Conservation (phyloP, 1,140 invertebrate species). For the Drosophila triauraria region DNA sequence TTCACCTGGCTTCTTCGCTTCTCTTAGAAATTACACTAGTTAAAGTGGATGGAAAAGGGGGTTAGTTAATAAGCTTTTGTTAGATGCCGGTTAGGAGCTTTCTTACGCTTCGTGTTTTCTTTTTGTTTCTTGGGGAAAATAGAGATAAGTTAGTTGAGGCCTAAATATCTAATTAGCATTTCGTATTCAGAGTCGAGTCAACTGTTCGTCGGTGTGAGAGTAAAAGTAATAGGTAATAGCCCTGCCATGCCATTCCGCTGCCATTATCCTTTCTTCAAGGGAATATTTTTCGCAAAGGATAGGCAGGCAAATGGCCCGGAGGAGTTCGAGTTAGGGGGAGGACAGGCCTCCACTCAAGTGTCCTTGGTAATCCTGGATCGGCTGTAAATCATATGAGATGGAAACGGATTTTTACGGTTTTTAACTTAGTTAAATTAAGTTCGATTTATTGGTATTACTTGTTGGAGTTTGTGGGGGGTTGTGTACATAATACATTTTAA, state of each 20-base stretch:
- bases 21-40: constrained; percentile 52
- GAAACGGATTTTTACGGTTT: constrained; percentile 41
- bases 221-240: constrained; percentile 16
- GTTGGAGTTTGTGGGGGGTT: constrained; percentile 53
- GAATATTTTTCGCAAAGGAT: not conserved
- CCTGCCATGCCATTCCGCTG: constrained; percentile 23
- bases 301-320: not conserved
- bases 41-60: constrained; percentile 51
- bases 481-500: constrained; percentile 75
- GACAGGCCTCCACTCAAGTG: constrained; percentile 3
- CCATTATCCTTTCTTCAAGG: constrained; percentile 4
- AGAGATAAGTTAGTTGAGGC: constrained; percentile 58
- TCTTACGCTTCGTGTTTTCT: constrained; percentile 27
- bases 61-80: constrained; percentile 60
- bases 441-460: constrained; percentile 67
- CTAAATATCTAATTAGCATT: constrained; percentile 28
- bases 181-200: constrained; percentile 21
- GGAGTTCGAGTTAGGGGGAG: not conserved
- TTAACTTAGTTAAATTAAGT: constrained; percentile 66
- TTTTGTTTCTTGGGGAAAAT: constrained; percentile 60
- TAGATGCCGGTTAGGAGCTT: constrained; percentile 22
- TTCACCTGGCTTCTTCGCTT: constrained; percentile 17
- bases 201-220: constrained; percentile 15
- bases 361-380: constrained; percentile 11
- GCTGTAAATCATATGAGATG: constrained; percentile 49